Evolutionary conservation across 2,888 invertebrate species (phyloP).

Genomic region (Drosophila meridiana): DNA sequence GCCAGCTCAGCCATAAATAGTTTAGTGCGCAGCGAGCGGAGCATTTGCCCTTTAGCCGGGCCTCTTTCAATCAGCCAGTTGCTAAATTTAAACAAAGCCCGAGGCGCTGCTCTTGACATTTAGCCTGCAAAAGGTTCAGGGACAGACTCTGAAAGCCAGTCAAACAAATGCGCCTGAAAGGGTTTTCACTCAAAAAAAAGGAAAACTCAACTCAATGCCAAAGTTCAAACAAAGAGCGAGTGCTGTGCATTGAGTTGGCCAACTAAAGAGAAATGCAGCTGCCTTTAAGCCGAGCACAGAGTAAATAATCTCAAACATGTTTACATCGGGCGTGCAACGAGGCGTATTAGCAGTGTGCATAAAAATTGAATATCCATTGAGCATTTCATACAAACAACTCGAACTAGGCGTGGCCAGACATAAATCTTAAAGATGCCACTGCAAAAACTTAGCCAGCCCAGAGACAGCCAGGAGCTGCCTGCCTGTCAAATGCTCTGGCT

Average conservation of each 20-base stretch:
- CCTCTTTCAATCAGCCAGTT: constrained; percentile 19
- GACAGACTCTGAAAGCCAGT: constrained; percentile 25
- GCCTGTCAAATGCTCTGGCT: constrained; percentile 40
- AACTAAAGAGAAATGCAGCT: not conserved
- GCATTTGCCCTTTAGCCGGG: constrained; percentile 14
- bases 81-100: constrained; percentile 16
- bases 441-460: constrained; percentile 14
- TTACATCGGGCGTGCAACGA: constrained; percentile 17
- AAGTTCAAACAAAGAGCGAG: constrained; percentile 35
- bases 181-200: constrained; percentile 14
- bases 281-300: not conserved
- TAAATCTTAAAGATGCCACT: constrained; percentile 41
- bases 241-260: not conserved
- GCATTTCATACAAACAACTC: constrained; percentile 27
- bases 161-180: constrained; percentile 40
- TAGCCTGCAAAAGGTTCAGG: constrained; percentile 47
- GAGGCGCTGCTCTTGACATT: constrained; percentile 33
- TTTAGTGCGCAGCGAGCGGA: constrained; percentile 23
- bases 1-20: constrained; percentile 52
- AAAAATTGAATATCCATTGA: constrained; percentile 41
- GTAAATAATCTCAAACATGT: constrained; percentile 10
- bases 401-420: constrained; percentile 41
- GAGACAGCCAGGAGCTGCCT: constrained; percentile 2
- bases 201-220: constrained; percentile 23
- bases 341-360: constrained; percentile 26